phyloP scores from a whole-genome alignment of 1,140 invertebrate genomes.

The Melanaphis sacchari region DNA sequence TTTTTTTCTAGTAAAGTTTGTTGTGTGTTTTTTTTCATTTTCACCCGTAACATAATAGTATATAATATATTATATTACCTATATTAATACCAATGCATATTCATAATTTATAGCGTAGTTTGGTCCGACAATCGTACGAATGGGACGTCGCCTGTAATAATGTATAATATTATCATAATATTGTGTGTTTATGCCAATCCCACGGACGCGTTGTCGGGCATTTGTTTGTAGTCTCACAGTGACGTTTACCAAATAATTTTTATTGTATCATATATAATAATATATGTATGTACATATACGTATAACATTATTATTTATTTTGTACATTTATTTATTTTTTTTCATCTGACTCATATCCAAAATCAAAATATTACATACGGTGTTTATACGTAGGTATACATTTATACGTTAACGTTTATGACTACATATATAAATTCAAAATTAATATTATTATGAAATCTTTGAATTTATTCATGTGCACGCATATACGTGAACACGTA shows the following conservation, averaged over 20 bases:
- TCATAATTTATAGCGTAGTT: background rate
- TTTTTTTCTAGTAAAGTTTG: slow-evolving; percentile 10
- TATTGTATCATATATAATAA: background rate
- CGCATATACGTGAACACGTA: background rate
- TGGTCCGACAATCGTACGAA: background rate
- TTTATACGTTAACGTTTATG: background rate
- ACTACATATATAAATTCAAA: background rate
- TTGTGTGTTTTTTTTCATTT: slow-evolving; percentile 10
- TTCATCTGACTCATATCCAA: background rate
- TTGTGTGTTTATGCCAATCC: background rate
- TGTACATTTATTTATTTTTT: slow-evolving; percentile 1
- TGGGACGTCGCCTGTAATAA: background rate
- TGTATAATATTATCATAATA: background rate
- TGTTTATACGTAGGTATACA: background rate
- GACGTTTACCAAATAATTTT: slow-evolving; percentile 27
- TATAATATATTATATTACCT: slow-evolving; percentile 21
- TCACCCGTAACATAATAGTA: slow-evolving; percentile 19
- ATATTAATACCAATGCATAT: background rate
- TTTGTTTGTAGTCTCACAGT: slow-evolving; percentile 11
- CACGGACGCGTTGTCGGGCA: background rate
- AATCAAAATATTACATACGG: background rate
- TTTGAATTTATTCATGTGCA: background rate
- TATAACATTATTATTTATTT: slow-evolving; percentile 11
- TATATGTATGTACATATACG: slow-evolving; percentile 16
- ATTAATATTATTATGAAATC: background rate